Conservation (phyloP, 2,113 vertebrate species). For the Phylloscopus whistleri region DNA sequence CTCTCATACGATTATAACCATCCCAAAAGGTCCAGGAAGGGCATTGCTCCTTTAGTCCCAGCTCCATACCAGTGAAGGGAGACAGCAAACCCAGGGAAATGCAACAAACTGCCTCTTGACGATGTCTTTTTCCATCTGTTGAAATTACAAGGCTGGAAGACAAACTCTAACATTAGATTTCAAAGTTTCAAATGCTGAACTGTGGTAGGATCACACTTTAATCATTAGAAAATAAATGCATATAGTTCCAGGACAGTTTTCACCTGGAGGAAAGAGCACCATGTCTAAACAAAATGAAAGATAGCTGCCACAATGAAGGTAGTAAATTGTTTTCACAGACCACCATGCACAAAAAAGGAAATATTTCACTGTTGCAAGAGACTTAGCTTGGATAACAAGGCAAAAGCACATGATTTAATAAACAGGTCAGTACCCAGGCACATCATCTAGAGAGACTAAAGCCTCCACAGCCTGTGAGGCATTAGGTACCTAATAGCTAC, state of each 20-base stretch:
- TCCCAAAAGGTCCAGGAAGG: neutral
- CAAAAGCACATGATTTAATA: neutral
- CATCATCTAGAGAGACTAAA: neutral
- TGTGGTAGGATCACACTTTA: fast-evolving
- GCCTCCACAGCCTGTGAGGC: neutral
- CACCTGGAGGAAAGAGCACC: neutral
- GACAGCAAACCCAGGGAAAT: neutral
- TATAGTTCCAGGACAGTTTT: neutral
- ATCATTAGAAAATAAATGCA: neutral
- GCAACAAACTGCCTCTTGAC: neutral
- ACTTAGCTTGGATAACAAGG: neutral
- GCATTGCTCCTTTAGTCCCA: neutral
- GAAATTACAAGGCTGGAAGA: neutral
- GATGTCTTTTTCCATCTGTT: neutral
- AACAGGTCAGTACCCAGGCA: neutral
- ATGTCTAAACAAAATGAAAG: neutral
- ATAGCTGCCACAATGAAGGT: neutral
- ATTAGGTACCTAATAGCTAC: neutral
- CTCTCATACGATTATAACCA: fast-evolving
- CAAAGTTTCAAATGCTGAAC: neutral
- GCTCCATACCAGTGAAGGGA: neutral
- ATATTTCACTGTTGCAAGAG: neutral
- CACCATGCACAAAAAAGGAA: neutral
- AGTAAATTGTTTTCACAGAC: neutral
- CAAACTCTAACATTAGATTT: neutral